Evolutionary conservation across 2,113 vertebrate species (phyloP), one percentile per base, ranked within the genome.

Genomic region (Guaruba guarouba): DNA sequence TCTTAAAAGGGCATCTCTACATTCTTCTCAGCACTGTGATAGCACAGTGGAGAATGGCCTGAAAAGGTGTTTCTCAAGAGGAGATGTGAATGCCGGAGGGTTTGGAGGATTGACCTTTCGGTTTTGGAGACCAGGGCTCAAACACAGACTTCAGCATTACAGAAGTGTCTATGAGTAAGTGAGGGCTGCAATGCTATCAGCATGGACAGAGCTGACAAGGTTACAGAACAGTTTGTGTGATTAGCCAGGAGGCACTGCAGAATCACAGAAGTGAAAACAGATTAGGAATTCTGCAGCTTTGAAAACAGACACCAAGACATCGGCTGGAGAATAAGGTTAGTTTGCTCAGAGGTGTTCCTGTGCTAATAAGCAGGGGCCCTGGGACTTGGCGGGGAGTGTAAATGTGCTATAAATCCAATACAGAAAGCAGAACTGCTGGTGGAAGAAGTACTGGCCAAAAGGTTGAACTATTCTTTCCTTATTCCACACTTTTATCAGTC

Each of bases 181-280:
- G 63, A 94, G 41, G 54, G 37, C 59, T 82, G 67, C 46, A 75
- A 85, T 0, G 17, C 66, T 91, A 88, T 82, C 83, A 94, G 57
- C 80, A 77, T 76, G 92, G 63, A 87, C 76, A 88, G 62, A 49
- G 66, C 31, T 89, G 85, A 95, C 82, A 85, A 86, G 81, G 48
- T 93, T 96, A 95, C 86, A 77, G 31, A 97, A 54, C 75, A 46
- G 69, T 87, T 79, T 70, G 74, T 62, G 51, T 82, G 89, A 95
- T 93, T 89, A 95, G 90, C 74, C 78, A 75, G 37, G 51, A 94
- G 73, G 79, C 82, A 68, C 77, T 68, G 62, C 17, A n/a, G 69
- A 94, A 88, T 75, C 94, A 73, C 69, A 93, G 59, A 93, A 94
- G 74, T 80, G 69, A 95, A 96, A 95, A 91, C 29, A 85, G 70